Base-by-base conservation (phyloP, 2,113 vertebrate species). In the Ancistrus triradiatus region DNA sequence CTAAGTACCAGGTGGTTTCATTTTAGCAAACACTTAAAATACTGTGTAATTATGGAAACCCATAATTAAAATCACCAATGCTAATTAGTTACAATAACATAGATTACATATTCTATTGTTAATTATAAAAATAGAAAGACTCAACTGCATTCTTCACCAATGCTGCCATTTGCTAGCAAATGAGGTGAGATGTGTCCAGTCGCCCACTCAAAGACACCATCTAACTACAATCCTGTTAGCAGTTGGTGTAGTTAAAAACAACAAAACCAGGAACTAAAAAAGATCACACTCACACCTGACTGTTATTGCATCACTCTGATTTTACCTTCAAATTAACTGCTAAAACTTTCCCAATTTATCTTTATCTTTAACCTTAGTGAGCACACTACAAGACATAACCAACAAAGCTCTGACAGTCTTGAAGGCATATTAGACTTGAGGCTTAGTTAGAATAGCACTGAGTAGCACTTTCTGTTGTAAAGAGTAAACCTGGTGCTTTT, bases 1-100 rank as follows among this genome's bases (percentile, higher is more conserved):
- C 69, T 60, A 43, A 69, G 61, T 66, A 61, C 52, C 75, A 79
- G 74, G 75, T 77, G 74, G 52, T 61, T 74, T 73, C 61, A 71
- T 74, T 70, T 66, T 64, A 53, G 71, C 72, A 77, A 69, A 71
- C 68, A 70, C 74, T 77, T 71, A 79, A 59, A 66, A 73, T 74
- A 71, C 64, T 33, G 57, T 66, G 72, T 67, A 77, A 79, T 79
- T 79, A 71, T 47, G 63, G 58, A 70, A 60, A 68, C 70, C 60
- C 70, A 62, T 66, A 77, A 79, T 79, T 77, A 77, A n/a, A 59
- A 38, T 65, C 38, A 58, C 33, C 27, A 24, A 52, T 24, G 22
- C 70, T 74, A 73, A 77, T 77, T 74, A 74, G 63, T 49, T 67
- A 57, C 50, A 28, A 44, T 62, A 47, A 53, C 31, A 55, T 24